Conservation (phyloP, 2,113 vertebrate species). For the Sinocyclocheilus grahami region DNA sequence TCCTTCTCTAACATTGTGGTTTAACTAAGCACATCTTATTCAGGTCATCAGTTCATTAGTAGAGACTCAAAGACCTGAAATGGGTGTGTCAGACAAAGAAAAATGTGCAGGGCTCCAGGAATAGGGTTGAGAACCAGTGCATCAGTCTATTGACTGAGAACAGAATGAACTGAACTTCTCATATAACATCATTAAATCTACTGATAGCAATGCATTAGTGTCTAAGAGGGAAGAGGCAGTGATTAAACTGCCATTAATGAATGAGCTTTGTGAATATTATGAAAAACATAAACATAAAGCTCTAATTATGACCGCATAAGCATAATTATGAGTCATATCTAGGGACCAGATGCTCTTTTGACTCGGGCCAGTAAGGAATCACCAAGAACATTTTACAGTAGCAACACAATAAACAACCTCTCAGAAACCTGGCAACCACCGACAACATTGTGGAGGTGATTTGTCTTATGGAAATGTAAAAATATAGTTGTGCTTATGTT, state of each 20-base stretch:
- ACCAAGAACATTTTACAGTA: background rate
- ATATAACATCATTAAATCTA: slow-evolving; percentile 1
- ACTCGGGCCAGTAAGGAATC: background rate
- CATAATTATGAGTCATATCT: slow-evolving; percentile 7
- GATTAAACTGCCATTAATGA: slow-evolving; percentile 34
- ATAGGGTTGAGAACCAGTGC: background rate
- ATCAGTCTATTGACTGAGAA: background rate
- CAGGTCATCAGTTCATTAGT: background rate
- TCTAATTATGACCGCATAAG: slow-evolving; percentile 27
- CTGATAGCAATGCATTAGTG: background rate
- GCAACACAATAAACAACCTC: background rate
- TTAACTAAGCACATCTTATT: background rate
- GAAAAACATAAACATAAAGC: slow-evolving; percentile 24
- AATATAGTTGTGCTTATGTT: background rate
- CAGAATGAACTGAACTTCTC: background rate
- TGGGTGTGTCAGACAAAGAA: background rate
- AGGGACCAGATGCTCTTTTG: slow-evolving; percentile 1
- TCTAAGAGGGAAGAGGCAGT: slow-evolving; percentile 3
- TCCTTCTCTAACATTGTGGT: no score
- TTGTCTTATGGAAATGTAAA: background rate
- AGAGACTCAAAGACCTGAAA: background rate
- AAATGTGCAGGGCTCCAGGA: background rate
- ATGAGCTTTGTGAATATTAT: slow-evolving; percentile 22
- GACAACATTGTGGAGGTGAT: background rate
- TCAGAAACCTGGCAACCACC: background rate